Conservation (phyloP, 2,797 vertebrate species). For the Arctocebus calabarensis region DNA sequence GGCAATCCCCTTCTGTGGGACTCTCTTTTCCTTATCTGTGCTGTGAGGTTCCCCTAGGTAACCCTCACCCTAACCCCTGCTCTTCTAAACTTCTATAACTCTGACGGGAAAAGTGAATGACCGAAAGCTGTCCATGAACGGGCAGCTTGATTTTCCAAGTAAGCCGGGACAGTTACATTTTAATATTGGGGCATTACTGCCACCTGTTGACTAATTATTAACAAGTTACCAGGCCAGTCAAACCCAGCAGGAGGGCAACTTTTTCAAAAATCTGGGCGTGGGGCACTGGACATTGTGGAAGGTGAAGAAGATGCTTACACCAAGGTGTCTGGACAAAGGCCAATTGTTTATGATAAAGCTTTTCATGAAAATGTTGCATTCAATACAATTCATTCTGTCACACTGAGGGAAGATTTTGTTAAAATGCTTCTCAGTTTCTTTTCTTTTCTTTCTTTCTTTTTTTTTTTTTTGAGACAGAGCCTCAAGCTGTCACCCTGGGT, state of each 20-base stretch:
- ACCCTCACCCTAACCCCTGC: background rate
- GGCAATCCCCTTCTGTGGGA: background rate
- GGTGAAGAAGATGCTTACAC: background rate
- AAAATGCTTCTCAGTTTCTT: background rate
- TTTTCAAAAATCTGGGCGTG: background rate
- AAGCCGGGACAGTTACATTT: background rate
- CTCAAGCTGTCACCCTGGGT: too few species aligned
- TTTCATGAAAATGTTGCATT: background rate
- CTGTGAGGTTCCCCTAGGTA: background rate
- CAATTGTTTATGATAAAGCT: background rate
- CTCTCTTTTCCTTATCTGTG: background rate
- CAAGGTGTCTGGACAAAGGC: background rate
- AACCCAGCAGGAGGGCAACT: background rate
- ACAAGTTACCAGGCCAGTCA: background rate
- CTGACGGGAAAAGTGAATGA: background rate
- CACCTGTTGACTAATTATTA: conserved; percentile 74
- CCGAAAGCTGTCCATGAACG: background rate
- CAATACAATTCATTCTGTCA: background rate
- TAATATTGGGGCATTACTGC: conserved; percentile 71
- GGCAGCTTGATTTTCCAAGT: background rate
- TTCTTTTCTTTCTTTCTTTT: too few species aligned
- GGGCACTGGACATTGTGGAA: accelerated
- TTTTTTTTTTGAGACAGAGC: too few species aligned
- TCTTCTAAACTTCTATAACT: background rate
- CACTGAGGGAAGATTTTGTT: background rate